Conservation (phyloP, 2,888 invertebrate species). For the Diaperis boleti region DNA sequence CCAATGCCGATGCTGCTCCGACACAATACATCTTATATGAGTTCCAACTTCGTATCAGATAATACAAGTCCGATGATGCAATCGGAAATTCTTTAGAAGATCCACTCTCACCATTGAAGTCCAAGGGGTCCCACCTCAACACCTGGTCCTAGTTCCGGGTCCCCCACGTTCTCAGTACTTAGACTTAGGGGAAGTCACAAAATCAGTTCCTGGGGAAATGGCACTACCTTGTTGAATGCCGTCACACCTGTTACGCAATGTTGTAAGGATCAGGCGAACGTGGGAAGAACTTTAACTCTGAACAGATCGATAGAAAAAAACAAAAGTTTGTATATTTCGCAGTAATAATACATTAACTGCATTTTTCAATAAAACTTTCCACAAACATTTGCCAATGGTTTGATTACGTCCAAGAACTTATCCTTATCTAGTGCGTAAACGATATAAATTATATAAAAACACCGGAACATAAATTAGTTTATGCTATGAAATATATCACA, state of each 20-base stretch:
- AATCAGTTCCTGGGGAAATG: slow-evolving; percentile 40
- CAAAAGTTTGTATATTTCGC: slow-evolving; percentile 19
- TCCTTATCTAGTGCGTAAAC: slow-evolving; percentile 19
- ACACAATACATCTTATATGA: not conserved
- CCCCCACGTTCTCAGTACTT: slow-evolving; percentile 36
- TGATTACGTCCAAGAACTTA: slow-evolving; percentile 9
- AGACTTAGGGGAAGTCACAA: slow-evolving; percentile 41
- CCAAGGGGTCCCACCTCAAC: slow-evolving; percentile 17
- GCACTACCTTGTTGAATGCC: slow-evolving; percentile 27
- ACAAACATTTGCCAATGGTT: not conserved
- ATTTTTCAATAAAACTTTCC: not conserved
- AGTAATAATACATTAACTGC: not conserved
- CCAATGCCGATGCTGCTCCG: no score
- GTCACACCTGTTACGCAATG: slow-evolving; percentile 31
- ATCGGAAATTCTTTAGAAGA: slow-evolving; percentile 19
- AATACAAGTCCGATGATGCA: slow-evolving; percentile 8
- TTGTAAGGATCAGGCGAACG: slow-evolving; percentile 39
- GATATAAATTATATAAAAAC: not conserved
- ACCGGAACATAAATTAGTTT: slow-evolving; percentile 20
- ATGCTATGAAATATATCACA: slow-evolving; percentile 22
- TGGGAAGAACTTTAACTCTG: slow-evolving; percentile 41
- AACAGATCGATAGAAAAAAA: slow-evolving; percentile 19
- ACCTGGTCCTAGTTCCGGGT: slow-evolving; percentile 41
- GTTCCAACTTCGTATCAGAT: slow-evolving; percentile 4
- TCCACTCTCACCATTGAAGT: slow-evolving; percentile 14